phyloP scores from a whole-genome alignment of 1,140 invertebrate genomes.

The Ylistrum balloti region DNA sequence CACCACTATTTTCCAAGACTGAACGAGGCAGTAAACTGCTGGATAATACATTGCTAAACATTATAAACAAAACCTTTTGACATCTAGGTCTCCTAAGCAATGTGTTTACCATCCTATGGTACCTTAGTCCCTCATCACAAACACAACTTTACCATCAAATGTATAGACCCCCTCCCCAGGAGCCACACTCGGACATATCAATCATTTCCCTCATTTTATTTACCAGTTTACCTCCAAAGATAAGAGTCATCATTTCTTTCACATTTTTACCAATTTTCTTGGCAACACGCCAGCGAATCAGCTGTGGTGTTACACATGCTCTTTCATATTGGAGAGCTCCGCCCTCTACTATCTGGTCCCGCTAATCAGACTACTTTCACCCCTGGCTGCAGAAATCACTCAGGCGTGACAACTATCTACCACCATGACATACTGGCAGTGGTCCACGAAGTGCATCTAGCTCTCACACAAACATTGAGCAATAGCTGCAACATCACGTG shows the following conservation, averaged over 20 bases:
- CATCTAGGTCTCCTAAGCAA: not conserved
- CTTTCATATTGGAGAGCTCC: not conserved
- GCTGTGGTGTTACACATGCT: slow-evolving; percentile 22
- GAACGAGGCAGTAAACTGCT: not conserved
- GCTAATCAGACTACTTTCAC: slow-evolving; percentile 18
- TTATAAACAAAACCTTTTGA: slow-evolving; percentile 29
- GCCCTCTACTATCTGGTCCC: not conserved
- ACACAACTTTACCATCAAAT: slow-evolving; percentile 26
- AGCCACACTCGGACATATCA: slow-evolving; percentile 37
- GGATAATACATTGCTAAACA: not conserved
- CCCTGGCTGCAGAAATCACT: slow-evolving; percentile 24
- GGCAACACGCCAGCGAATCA: not conserved
- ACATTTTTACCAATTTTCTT: slow-evolving; percentile 31
- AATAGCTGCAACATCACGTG: not conserved
- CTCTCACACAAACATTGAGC: not conserved
- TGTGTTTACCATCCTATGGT: not conserved
- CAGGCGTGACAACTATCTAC: slow-evolving; percentile 32
- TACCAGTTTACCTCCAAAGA: slow-evolving; percentile 33
- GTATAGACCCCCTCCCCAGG: not conserved
- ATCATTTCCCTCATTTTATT: slow-evolving; percentile 35
- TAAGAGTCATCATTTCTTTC: slow-evolving; percentile 17
- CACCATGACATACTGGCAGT: slow-evolving; percentile 31
- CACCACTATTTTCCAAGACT: not conserved
- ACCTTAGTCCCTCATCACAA: not conserved
- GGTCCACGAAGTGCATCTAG: slow-evolving; percentile 22